Base-by-base conservation (phyloP, 2,797 vertebrate species). In the Diplodus sargus region DNA sequence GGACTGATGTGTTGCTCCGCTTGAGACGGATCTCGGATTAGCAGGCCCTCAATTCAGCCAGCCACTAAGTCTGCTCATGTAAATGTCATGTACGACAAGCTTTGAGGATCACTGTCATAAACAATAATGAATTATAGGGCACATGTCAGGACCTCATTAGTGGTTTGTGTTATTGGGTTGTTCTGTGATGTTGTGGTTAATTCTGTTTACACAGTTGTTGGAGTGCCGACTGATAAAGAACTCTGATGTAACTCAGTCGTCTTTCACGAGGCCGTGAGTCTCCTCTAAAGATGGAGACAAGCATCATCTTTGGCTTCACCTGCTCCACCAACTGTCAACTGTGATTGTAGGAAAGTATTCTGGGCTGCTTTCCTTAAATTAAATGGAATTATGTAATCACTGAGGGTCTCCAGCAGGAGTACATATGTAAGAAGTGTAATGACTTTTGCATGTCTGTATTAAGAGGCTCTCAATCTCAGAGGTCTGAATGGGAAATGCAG, bases 391-490 rank as follows among this genome's bases (percentile, higher is more conserved):
- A 85, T 82, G 70, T 77, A 90, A 89, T 94, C 88, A 93, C 48
- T 79, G 87, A 75, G 83, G 85, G 79, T 90, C 86, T 89, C 57
- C 84, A 82, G 85, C 84, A 83, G 81, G 79, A 88, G 72, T 62
- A 49, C 72, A 65, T 82, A 85, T 60, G 61, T 83, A 79, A 59
- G 76, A 67, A 54, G 71, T 57, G 59, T 91, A 89, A 92, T 92
- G 84, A 88, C 87, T 90, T 89, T 80, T 91, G 87, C 90, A 91
- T 91, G 91, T 85, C 80, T 78, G 70, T 57, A 76, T 90, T 81
- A 90, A 82, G 77, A 49, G 84, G 78, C 68, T 81, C 70, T 87
- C 82, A 48, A 65, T 74, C 74, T 90, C 79, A 59, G 67, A 89
- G 89, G 66, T 67, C 84, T 83, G 70, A 87, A 82, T 68, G 72